These are phyloP conservation scores for Standfussiana lucernea DNA, from an alignment of 2,888 invertebrate genomes.

Conservation along the genomic window DNA sequence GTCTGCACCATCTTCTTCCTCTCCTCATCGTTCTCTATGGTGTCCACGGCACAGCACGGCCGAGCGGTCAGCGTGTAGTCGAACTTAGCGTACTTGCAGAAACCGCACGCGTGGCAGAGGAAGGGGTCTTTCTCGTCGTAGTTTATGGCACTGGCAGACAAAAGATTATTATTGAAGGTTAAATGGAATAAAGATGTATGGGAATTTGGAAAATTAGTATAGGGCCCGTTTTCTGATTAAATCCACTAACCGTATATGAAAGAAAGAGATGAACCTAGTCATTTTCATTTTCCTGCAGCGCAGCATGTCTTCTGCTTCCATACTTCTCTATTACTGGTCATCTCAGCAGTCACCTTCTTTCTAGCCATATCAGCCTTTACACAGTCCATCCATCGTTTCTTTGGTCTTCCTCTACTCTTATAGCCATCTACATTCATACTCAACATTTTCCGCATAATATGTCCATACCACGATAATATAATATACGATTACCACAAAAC, in stretches of 20 bases:
- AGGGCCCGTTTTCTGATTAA: background rate
- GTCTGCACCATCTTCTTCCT: conserved; percentile 98
- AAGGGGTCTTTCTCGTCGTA: conserved; percentile 99
- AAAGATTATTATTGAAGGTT: background rate
- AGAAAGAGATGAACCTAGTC: background rate
- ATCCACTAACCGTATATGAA: background rate
- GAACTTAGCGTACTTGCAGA: conserved; percentile 99
- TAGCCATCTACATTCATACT: too few relatives aligned
- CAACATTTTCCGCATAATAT: too few relatives aligned
- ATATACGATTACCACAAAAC: too few relatives aligned
- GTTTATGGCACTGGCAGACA: conserved; percentile 95
- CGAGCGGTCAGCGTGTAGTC: conserved; percentile 98
- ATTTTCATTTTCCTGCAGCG: too few relatives aligned
- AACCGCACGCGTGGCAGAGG: conserved; percentile 99
- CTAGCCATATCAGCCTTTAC: too few relatives aligned
- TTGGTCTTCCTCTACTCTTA: too few relatives aligned
- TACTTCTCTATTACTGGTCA: too few relatives aligned
- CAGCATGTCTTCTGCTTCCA: too few relatives aligned
- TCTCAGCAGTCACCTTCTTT: too few relatives aligned
- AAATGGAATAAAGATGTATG: background rate
- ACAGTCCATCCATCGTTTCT: too few relatives aligned
- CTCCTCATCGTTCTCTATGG: conserved; percentile 99
- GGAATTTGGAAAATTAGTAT: background rate
- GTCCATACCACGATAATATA: too few relatives aligned
- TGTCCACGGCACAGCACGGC: conserved; percentile 98